Evolutionary conservation across 2,797 vertebrate species (phyloP).

Genomic region (Pipistrellus pygmaeus): DNA sequence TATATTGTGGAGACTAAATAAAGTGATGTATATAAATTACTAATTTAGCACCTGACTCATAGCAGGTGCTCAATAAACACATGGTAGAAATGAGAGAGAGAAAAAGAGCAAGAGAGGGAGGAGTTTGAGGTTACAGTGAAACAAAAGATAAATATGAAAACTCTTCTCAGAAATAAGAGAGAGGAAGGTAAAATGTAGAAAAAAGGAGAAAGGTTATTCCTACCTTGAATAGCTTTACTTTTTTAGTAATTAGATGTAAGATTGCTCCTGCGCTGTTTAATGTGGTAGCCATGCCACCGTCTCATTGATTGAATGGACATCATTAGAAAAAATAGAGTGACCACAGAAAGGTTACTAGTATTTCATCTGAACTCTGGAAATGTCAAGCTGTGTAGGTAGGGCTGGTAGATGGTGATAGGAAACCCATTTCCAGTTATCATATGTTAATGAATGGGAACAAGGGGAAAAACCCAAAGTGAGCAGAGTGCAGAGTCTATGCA

Average conservation of each 20-base stretch:
- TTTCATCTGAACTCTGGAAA: conserved; percentile 85
- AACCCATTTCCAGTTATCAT: conserved; percentile 81
- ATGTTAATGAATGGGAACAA: conserved; percentile 85
- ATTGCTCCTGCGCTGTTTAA: conserved; percentile 71
- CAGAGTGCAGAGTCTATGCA: conserved; percentile 40
- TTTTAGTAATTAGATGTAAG: conserved; percentile 76
- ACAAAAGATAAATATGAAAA: neutral
- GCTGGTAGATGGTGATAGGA: conserved; percentile 77
- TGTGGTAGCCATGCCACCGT: conserved; percentile 66
- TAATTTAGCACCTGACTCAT: neutral
- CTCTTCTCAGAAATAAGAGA: neutral
- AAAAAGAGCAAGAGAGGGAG: neutral
- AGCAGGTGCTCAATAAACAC: neutral
- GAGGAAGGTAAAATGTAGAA: neutral
- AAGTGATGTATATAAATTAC: neutral
- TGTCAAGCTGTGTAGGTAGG: conserved; percentile 83
- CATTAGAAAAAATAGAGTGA: conserved; percentile 83
- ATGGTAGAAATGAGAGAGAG: neutral
- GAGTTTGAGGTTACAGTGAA: neutral
- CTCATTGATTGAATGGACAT: conserved; percentile 83
- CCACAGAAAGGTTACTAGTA: conserved; percentile 86
- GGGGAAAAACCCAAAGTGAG: conserved; percentile 63
- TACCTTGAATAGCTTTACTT: conserved; percentile 38
- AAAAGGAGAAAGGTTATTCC: conserved; percentile 32
- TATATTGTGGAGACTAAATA: neutral